phyloP scores from a whole-genome alignment of 2,888 invertebrate genomes.

The Fragum whitleyi region DNA sequence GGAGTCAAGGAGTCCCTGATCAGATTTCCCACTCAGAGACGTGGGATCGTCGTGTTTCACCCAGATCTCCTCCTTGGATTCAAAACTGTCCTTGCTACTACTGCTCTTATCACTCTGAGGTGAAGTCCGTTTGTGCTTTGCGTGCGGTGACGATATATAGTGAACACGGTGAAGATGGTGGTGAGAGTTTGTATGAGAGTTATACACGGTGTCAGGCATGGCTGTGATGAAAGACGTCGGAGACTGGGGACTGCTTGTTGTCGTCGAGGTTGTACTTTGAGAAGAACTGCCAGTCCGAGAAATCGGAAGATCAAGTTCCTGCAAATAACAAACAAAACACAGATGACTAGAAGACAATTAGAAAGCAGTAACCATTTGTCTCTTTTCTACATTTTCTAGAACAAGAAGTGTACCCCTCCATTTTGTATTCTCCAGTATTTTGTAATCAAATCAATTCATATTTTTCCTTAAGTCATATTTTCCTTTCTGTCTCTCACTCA shows the following conservation, averaged over 20 bases:
- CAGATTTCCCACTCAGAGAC: slow-evolving; percentile 76
- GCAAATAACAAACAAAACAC: slow-evolving; percentile 81
- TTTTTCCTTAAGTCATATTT: too few species aligned
- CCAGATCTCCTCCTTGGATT: slow-evolving; percentile 78
- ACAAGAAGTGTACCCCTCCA: too few species aligned
- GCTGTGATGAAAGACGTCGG: slow-evolving; percentile 73
- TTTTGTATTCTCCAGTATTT: not conserved
- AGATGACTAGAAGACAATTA: not conserved
- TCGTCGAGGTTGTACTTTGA: slow-evolving; percentile 84
- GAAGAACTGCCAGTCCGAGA: slow-evolving; percentile 88
- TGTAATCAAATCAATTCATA: not conserved
- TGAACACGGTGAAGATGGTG: slow-evolving; percentile 88
- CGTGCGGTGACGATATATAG: slow-evolving; percentile 86
- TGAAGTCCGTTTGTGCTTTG: slow-evolving; percentile 67
- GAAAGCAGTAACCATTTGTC: not conserved
- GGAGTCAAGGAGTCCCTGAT: slow-evolving; percentile 75
- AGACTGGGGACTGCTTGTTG: slow-evolving; percentile 82
- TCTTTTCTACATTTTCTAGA: not conserved
- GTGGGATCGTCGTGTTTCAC: slow-evolving; percentile 77
- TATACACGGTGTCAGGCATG: slow-evolving; percentile 78
- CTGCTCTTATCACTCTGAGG: slow-evolving; percentile 78
- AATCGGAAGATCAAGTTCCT: slow-evolving; percentile 95
- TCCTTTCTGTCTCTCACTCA: too few species aligned
- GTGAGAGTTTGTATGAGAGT: slow-evolving; percentile 79
- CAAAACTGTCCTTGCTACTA: slow-evolving; percentile 70